Conservation (phyloP, 2,888 invertebrate genomes). For the Hybos culiciformis region DNA sequence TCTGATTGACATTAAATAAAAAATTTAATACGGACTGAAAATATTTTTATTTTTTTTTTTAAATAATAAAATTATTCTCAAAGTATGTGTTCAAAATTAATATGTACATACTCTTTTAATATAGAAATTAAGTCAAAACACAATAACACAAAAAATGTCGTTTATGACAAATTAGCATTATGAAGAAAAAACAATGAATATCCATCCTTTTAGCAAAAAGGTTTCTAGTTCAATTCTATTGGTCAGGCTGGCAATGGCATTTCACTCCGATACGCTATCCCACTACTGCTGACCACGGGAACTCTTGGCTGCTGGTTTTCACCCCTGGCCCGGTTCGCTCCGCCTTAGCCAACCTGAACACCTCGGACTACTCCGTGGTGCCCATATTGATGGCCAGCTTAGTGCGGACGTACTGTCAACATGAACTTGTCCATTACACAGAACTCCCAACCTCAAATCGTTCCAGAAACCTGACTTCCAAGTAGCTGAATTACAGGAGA, state of each 20-base stretch:
- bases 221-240: constrained; percentile 62
- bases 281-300: constrained; percentile 97
- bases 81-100: too few species aligned
- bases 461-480: constrained; percentile 85
- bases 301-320: constrained; percentile 99
- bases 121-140: too few species aligned
- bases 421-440: constrained; percentile 42
- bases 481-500: constrained; percentile 96
- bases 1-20: too few species aligned
- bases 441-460: constrained; percentile 82
- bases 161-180: too few species aligned
- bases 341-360: constrained; percentile 91
- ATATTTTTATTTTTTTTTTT: too few species aligned
- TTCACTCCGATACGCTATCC: constrained; percentile 96
- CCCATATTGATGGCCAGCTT: constrained; percentile 97
- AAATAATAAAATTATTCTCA: too few species aligned
- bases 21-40: too few species aligned
- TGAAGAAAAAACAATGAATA: too few species aligned
- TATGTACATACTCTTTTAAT: too few species aligned
- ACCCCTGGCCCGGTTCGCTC: constrained; percentile 97
- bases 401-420: constrained; percentile 92
- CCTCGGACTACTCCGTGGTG: constrained; percentile 67
- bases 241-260: constrained; percentile 74
- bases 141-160: too few species aligned
- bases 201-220: too few species aligned